A percentile compares a stretch with the other conserved stretches of the same genome.
phyloP scores from a whole-genome alignment of 2,888 invertebrate genomes.

The Chaetogeoica ovagalla region DNA sequence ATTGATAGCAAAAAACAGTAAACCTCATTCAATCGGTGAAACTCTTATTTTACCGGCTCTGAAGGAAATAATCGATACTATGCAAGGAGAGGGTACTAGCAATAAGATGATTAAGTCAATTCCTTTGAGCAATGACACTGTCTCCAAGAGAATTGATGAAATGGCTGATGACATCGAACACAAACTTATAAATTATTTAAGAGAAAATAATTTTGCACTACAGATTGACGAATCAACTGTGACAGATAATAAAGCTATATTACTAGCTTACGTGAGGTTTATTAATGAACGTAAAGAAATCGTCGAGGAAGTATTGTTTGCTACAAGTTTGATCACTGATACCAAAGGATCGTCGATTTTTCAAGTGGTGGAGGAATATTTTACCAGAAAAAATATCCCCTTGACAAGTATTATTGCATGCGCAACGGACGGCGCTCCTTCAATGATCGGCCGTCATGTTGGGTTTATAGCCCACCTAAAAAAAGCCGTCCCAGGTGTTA shows the following conservation, averaged over 20 bases:
- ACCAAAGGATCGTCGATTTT: conserved; percentile 54
- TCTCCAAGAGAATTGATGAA: conserved; percentile 38
- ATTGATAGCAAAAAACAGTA: conserved; percentile 54
- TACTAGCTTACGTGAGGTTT: conserved; percentile 54
- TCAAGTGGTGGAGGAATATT: too few relatives aligned
- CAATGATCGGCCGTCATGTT: too few relatives aligned
- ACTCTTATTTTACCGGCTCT: conserved; percentile 34
- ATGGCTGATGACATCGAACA: conserved; percentile 37
- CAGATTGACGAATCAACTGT: conserved; percentile 48
- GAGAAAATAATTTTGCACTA: conserved; percentile 34
- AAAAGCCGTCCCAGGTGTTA: too few relatives aligned
- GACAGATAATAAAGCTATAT: conserved; percentile 54
- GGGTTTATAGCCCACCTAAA: too few relatives aligned
- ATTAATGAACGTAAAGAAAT: conserved; percentile 53
- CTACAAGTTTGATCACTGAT: conserved; percentile 53
- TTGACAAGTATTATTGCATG: conserved; percentile 39
- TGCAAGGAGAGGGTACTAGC: conserved; percentile 67
- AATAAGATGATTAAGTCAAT: conserved; percentile 25
- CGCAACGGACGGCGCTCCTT: too few relatives aligned
- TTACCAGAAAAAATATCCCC: conserved; percentile 46
- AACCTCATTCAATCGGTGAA: conserved; percentile 47
- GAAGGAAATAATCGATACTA: conserved; percentile 35
- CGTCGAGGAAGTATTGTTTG: conserved; percentile 55
- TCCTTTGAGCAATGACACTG: conserved; percentile 36
- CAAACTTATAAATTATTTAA: conserved; percentile 37